Evolutionary conservation across 2,113 vertebrate species (phyloP).

Genomic region (Cheirogaleus medius): DNA sequence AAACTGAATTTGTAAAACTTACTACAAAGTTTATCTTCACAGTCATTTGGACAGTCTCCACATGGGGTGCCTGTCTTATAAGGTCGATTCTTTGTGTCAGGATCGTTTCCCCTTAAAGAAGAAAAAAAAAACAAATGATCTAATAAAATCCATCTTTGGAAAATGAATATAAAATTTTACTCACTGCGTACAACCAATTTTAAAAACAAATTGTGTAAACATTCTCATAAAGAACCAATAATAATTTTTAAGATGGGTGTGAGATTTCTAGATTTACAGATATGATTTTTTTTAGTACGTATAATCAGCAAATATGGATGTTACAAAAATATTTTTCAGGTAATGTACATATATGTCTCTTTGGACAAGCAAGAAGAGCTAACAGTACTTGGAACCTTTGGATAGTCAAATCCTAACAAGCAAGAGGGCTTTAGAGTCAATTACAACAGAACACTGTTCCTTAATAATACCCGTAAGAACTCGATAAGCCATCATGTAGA

Average conservation of each 20-base stretch:
- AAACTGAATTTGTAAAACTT: constrained; percentile 70
- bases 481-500: background rate
- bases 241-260: background rate
- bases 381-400: background rate
- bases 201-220: background rate
- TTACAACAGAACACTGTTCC: background rate
- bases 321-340: background rate
- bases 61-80: constrained; percentile 75
- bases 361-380: background rate
- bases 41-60: constrained; percentile 76
- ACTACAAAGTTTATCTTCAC: constrained; percentile 84
- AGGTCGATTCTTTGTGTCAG: constrained; percentile 41
- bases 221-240: background rate
- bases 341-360: background rate
- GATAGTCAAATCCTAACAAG: background rate
- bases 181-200: background rate
- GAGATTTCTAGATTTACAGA: background rate
- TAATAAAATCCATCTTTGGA: background rate
- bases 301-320: background rate
- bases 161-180: background rate
- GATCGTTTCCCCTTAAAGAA: constrained; percentile 81
- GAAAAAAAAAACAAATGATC: background rate
- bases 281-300: background rate
- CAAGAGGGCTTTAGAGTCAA: background rate
- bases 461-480: background rate